Base-by-base conservation (phyloP, 2,797 vertebrate genomes). In the Danio choprae region DNA sequence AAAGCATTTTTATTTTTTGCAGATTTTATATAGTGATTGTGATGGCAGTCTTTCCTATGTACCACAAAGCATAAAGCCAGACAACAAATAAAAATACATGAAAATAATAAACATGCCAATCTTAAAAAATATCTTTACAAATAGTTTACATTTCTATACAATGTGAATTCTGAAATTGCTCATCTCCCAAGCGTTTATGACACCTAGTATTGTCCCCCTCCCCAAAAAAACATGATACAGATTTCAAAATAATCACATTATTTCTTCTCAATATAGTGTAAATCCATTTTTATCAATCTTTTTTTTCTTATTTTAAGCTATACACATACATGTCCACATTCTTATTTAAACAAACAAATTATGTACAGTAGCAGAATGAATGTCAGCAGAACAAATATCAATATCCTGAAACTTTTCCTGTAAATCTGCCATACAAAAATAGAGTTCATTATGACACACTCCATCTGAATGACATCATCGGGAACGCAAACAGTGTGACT, bases 101-200 rank as follows among this genome's bases (percentile, higher is more conserved):
- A 88, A 89, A 93, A 91, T 80, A 91, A 88, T 90, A 87, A 91
- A 93, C 93, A 94, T 93, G 93, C 92, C 89, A 83, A 89, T 92
- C 88, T 92, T 94, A 93, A 93, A 94, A 94, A 95, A 88, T 89
- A 92, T 91, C 87, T 93, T 92, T 93, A 94, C 91, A 94, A 94
- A 93, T 93, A 92, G 83, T 94, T 88, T 93, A 92, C 91, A 94
- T 92, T 92, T 94, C 88, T 95, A 91, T 93, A 93, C 90, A 94
- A 89, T 89, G 48, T 63, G 56, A 89, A 82, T 87, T 90, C 83
- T 59, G 84, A 75, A 84, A 86, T 48, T 67, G 55, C 58, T 64
- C 12, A 46, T 60, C 6, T 76, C 55, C 74, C 7, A 7, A 38
- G 58, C 38, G 63, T 38, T 18, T 63, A 71, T 56, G 51, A 56